phyloP scores from a whole-genome alignment of 2,888 invertebrate genomes.

The Disparrhopalites patrizii region DNA sequence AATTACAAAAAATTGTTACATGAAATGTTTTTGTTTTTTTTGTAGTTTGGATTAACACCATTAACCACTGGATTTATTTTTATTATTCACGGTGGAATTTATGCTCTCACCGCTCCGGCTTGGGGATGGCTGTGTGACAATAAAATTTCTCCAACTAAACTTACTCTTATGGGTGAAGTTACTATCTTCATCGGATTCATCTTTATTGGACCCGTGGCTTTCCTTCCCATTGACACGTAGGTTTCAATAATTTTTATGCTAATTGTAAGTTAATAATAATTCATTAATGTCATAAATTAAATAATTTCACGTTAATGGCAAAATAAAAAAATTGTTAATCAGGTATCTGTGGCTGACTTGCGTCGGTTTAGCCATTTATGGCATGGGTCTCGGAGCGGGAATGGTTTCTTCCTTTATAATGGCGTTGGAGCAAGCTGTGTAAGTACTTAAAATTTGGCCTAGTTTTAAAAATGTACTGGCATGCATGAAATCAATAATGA shows the following conservation, averaged over 20 bases:
- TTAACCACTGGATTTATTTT: slow-evolving; percentile 74
- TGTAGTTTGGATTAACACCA: slow-evolving; percentile 54
- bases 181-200: slow-evolving; percentile 66
- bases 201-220: slow-evolving; percentile 76
- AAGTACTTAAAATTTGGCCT: slow-evolving; percentile 53
- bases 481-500: neutral
- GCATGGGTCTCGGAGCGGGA: slow-evolving; percentile 76
- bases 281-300: neutral
- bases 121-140: slow-evolving; percentile 80
- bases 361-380: slow-evolving; percentile 69
- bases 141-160: slow-evolving; percentile 63
- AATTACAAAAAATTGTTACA: too few relatives aligned
- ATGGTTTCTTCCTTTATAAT: slow-evolving; percentile 82
- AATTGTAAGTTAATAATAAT: neutral
- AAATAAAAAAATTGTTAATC: slow-evolving; percentile 29
- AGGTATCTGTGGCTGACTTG: slow-evolving; percentile 66
- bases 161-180: slow-evolving; percentile 64
- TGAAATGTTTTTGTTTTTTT: neutral
- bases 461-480: neutral
- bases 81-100: slow-evolving; percentile 75
- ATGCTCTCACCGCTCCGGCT: slow-evolving; percentile 71
- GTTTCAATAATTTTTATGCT: slow-evolving; percentile 20
- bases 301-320: neutral
- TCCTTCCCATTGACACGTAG: slow-evolving; percentile 63
- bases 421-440: slow-evolving; percentile 75